A percentile compares a stretch with the other conserved stretches of the same genome.
Evolutionary conservation across 2,797 vertebrate genomes (phyloP).

Genomic region (Anomalospiza imberbis): DNA sequence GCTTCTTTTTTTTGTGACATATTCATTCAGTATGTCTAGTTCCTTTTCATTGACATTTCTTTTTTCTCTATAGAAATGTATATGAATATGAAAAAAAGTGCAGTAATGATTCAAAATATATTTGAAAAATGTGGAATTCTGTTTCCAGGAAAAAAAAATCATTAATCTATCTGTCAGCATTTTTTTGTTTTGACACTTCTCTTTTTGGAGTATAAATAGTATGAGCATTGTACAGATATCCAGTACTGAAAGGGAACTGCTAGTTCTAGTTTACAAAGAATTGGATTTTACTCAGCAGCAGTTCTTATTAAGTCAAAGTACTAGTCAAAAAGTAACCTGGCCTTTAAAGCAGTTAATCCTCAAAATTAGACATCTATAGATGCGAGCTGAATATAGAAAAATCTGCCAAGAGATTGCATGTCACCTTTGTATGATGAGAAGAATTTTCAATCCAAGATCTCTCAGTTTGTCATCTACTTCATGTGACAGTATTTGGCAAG

Average conservation of each 20-base stretch:
- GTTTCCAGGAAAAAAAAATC: not conserved
- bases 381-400: not conserved
- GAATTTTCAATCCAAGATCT: not conserved
- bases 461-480: not conserved
- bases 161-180: not conserved
- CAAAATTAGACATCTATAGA: not conserved
- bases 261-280: not conserved
- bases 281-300: not conserved
- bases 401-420: not conserved
- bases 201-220: not conserved
- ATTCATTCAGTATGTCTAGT: not conserved
- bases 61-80: not conserved
- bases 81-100: not conserved
- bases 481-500: not conserved
- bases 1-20: not conserved
- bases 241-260: not conserved
- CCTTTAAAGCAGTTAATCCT: not conserved
- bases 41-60: not conserved
- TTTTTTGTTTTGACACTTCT: constrained; percentile 11
- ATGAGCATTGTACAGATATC: not conserved
- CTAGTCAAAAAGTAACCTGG: not conserved
- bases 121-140: not conserved
- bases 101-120: not conserved
- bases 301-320: not conserved
- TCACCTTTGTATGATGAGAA: not conserved